Percentiles rank a stretch among this genome's conserved stretches.
Evolutionary conservation across 2,888 invertebrate genomes (phyloP).

Genomic region (Tetragonula carbonaria): DNA sequence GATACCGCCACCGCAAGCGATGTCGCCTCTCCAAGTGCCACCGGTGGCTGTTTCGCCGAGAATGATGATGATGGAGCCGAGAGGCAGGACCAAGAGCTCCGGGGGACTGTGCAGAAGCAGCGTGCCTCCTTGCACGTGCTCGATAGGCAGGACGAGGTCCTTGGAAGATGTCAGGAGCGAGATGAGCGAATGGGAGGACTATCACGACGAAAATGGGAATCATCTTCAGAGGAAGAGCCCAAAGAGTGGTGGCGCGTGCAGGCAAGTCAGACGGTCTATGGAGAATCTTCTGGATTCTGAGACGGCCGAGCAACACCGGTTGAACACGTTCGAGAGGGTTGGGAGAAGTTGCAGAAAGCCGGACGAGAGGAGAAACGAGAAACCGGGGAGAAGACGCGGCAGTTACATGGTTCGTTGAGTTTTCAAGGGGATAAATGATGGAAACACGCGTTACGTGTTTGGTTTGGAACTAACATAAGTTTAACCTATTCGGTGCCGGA

Average conservation of each 20-base stretch:
- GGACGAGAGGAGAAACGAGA: slow-evolving; percentile 73
- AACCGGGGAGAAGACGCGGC: slow-evolving; percentile 76
- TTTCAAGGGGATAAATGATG: not conserved
- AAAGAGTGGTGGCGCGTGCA: slow-evolving; percentile 84
- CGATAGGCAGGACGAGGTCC: slow-evolving; percentile 87
- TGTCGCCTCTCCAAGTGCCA: slow-evolving; percentile 71
- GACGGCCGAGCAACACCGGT: slow-evolving; percentile 62
- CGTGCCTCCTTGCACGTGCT: slow-evolving; percentile 86
- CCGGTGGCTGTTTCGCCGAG: slow-evolving; percentile 76
- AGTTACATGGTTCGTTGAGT: slow-evolving; percentile 81
- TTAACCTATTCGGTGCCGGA: no score
- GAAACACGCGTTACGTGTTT: no score
- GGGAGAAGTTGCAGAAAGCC: slow-evolving; percentile 70
- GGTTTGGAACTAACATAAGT: no score
- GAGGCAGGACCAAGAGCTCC: slow-evolving; percentile 73
- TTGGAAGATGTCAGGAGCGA: slow-evolving; percentile 90
- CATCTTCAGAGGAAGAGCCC: slow-evolving; percentile 84
- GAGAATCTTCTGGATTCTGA: slow-evolving; percentile 87
- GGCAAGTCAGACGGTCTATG: slow-evolving; percentile 88
- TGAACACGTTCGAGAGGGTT: slow-evolving; percentile 72
- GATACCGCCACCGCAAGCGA: slow-evolving; percentile 84
- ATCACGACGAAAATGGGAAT: slow-evolving; percentile 88
- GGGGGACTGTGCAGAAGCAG: slow-evolving; percentile 71
- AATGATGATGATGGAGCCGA: slow-evolving; percentile 78
- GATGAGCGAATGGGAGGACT: slow-evolving; percentile 87